A percentile compares a stretch with the other conserved stretches of the same genome.
Evolutionary conservation across 1,140 invertebrate species (phyloP).

Genomic region (Myzus persicae): DNA sequence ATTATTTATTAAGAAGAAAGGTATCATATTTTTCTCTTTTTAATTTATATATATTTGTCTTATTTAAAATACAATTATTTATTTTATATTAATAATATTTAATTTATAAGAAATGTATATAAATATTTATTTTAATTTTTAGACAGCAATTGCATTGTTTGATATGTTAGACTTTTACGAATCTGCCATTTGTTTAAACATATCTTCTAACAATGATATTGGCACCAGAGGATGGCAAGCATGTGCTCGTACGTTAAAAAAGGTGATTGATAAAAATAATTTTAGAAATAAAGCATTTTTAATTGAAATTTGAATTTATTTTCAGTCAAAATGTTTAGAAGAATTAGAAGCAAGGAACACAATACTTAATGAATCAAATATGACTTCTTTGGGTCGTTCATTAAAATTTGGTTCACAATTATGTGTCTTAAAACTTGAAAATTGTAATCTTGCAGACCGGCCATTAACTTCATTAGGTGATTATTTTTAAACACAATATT

Average conservation of each 20-base stretch:
- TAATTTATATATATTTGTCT: background rate
- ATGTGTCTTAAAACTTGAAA: conserved; percentile 77
- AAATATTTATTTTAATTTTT: conserved; percentile 55
- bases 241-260: conserved; percentile 80
- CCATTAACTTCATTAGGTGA: conserved; percentile 74
- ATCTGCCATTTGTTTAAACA: conserved; percentile 78
- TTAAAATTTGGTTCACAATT: conserved; percentile 74
- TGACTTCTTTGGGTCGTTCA: conserved; percentile 75
- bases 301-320: background rate
- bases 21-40: background rate
- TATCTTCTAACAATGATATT: conserved; percentile 78
- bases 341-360: conserved; percentile 75
- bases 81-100: background rate
- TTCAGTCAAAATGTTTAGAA: conserved; percentile 68
- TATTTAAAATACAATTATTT: background rate
- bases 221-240: conserved; percentile 82
- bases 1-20: background rate
- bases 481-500: conserved; percentile 59
- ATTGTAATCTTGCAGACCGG: conserved; percentile 74
- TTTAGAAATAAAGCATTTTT: background rate
- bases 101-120: background rate
- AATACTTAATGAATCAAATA: conserved; percentile 73
- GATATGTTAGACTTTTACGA: conserved; percentile 95
- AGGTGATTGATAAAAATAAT: conserved; percentile 67
- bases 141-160: conserved; percentile 76